Percentiles rank a stretch among this genome's conserved stretches.
These are phyloP conservation scores for Drosophila antonietae DNA, from an alignment of 2,888 invertebrate genomes.

Conservation along the genomic window DNA sequence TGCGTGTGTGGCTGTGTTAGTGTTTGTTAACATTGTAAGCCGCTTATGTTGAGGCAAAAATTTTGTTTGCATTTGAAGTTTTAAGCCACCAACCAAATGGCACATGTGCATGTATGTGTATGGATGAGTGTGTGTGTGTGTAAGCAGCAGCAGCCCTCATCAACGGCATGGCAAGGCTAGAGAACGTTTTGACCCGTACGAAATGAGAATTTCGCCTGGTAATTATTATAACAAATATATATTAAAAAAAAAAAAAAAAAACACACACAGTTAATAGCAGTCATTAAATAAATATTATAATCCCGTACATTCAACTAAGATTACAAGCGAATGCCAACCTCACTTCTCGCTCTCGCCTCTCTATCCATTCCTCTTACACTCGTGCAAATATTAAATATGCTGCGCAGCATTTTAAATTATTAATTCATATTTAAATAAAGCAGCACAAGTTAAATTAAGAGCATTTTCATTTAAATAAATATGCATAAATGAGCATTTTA, in stretches of 20 bases:
- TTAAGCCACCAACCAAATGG: slow-evolving; percentile 75
- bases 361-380: not conserved
- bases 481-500: slow-evolving; percentile 63
- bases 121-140: slow-evolving; percentile 12
- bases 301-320: slow-evolving; percentile 64
- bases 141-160: slow-evolving; percentile 14
- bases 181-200: slow-evolving; percentile 4
- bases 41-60: slow-evolving; percentile 70
- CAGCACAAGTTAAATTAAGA: slow-evolving; percentile 73
- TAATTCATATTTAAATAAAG: slow-evolving; percentile 73
- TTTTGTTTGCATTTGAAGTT: slow-evolving; percentile 72
- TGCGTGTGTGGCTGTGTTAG: slow-evolving; percentile 9
- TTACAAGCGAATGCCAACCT: slow-evolving; percentile 50
- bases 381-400: slow-evolving; percentile 61
- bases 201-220: slow-evolving; percentile 16
- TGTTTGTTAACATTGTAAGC: slow-evolving; percentile 72
- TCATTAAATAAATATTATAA: slow-evolving; percentile 77
- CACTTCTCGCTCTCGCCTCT: not conserved
- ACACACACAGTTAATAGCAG: slow-evolving; percentile 55
- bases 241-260: slow-evolving; percentile 4
- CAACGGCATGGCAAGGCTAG: slow-evolving; percentile 22
- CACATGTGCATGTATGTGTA: slow-evolving; percentile 37
- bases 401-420: slow-evolving; percentile 69
- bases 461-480: slow-evolving; percentile 77
- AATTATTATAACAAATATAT: slow-evolving; percentile 39